A percentile compares a stretch with the other conserved stretches of the same genome.
phyloP scores from a whole-genome alignment of 1,140 invertebrate genomes.

The Antheraea pernyi region DNA sequence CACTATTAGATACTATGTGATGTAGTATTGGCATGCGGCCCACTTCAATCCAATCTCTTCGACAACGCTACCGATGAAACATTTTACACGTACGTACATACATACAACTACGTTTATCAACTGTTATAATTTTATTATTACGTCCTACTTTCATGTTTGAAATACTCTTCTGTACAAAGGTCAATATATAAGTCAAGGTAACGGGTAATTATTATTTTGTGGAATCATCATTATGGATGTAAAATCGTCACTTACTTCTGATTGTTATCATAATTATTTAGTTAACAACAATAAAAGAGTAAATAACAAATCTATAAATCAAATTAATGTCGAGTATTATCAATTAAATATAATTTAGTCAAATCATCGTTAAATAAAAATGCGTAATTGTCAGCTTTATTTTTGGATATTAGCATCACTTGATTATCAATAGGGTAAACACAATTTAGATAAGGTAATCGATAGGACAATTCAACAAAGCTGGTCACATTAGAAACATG shows the following conservation, averaged over 20 bases:
- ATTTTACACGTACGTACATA: constrained; percentile 5
- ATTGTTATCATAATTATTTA: background rate
- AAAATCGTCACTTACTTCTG: background rate
- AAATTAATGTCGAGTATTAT: no score
- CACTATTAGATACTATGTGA: background rate
- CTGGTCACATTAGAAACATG: no score
- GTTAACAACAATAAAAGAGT: background rate
- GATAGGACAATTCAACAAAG: no score
- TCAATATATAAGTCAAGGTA: background rate
- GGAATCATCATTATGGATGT: background rate
- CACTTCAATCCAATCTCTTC: constrained; percentile 38
- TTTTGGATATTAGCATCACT: no score
- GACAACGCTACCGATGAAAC: constrained; percentile 19
- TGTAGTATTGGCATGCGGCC: constrained; percentile 27
- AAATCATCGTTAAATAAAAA: constrained; percentile 2
- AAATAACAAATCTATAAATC: no score
- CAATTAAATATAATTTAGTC: no score
- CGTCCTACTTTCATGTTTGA: background rate
- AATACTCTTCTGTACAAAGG: no score
- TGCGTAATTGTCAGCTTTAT: no score
- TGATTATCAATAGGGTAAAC: no score
- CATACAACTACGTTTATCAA: background rate
- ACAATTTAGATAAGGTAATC: no score
- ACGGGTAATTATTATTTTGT: background rate
- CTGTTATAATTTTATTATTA: background rate